Conservation (phyloP, 2,888 invertebrate species). For the Ypsolopha sequella region DNA sequence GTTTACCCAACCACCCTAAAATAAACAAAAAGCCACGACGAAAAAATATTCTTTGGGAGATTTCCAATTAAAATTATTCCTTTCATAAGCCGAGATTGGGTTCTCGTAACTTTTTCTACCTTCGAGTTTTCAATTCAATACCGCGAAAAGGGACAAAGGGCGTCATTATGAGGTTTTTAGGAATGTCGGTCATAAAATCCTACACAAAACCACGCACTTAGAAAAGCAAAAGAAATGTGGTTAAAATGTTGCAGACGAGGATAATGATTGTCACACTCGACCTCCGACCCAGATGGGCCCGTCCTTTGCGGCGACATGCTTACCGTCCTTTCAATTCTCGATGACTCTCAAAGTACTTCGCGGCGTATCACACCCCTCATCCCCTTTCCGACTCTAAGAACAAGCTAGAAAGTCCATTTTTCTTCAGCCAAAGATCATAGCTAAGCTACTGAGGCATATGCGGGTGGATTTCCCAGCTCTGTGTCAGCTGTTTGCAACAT, state of each 20-base stretch:
- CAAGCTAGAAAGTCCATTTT: conserved; percentile 26
- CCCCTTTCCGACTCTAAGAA: conserved; percentile 8
- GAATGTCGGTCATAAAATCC: too few species aligned
- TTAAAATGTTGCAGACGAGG: not conserved
- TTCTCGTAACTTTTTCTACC: too few species aligned
- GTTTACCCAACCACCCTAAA: too few species aligned
- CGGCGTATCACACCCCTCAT: conserved; percentile 19
- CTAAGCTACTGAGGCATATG: not conserved
- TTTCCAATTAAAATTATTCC: too few species aligned
- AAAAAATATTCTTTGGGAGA: too few species aligned
- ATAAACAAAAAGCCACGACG: too few species aligned
- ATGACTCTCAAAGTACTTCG: conserved; percentile 32
- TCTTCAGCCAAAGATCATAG: conserved; percentile 7
- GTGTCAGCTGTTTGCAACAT: conserved; percentile 35
- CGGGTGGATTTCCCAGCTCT: conserved; percentile 11
- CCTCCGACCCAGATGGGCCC: conserved; percentile 16
- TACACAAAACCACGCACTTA: not conserved
- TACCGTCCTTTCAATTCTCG: conserved; percentile 36
- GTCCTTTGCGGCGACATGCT: conserved; percentile 28
- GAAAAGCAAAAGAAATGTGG: not conserved
- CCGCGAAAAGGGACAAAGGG: too few species aligned
- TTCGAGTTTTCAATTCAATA: too few species aligned
- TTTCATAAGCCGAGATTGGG: too few species aligned
- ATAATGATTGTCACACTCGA: conserved; percentile 18
- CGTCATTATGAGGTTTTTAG: too few species aligned